Evolutionary conservation across 2,888 invertebrate genomes (phyloP).

Genomic region (Drosophila pegasa): DNA sequence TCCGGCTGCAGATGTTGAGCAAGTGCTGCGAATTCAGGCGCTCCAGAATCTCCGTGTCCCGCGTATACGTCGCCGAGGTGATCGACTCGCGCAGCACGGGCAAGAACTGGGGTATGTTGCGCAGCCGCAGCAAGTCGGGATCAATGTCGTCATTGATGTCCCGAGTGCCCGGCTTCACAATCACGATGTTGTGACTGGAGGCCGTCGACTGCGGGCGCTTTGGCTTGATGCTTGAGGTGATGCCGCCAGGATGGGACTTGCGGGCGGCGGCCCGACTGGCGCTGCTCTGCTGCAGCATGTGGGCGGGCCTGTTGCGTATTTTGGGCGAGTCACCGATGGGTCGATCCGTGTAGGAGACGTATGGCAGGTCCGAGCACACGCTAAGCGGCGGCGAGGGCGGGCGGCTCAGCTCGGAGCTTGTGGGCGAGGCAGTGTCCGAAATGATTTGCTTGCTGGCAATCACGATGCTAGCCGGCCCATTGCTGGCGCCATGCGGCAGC

Average conservation of each 20-base stretch:
- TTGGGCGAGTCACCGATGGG: constrained; percentile 96
- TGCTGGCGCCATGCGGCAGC: constrained; percentile 23
- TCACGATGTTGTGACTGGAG: constrained; percentile 90
- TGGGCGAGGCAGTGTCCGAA: constrained; percentile 78
- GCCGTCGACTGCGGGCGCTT: constrained; percentile 85
- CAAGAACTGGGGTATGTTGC: constrained; percentile 95
- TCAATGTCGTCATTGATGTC: constrained; percentile 89
- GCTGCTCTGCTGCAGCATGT: constrained; percentile 64
- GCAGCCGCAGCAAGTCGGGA: constrained; percentile 85
- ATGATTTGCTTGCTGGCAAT: constrained; percentile 70
- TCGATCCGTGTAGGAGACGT: constrained; percentile 95
- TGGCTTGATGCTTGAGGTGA: constrained; percentile 79
- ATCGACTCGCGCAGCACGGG: constrained; percentile 96
- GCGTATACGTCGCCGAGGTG: constrained; percentile 89
- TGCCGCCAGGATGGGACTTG: constrained; percentile 77
- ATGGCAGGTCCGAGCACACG: constrained; percentile 94
- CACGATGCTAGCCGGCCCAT: constrained; percentile 63
- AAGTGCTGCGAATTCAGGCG: constrained; percentile 87
- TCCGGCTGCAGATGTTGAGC: constrained; percentile 91
- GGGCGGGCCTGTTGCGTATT: constrained; percentile 87
- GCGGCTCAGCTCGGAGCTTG: constrained; percentile 84
- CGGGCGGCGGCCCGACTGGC: constrained; percentile 72
- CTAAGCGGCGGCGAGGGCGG: constrained; percentile 94
- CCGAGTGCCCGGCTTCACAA: constrained; percentile 90
- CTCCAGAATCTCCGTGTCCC: constrained; percentile 95